Conservation (phyloP, 2,113 vertebrate genomes). For the Carassius auratus region DNA sequence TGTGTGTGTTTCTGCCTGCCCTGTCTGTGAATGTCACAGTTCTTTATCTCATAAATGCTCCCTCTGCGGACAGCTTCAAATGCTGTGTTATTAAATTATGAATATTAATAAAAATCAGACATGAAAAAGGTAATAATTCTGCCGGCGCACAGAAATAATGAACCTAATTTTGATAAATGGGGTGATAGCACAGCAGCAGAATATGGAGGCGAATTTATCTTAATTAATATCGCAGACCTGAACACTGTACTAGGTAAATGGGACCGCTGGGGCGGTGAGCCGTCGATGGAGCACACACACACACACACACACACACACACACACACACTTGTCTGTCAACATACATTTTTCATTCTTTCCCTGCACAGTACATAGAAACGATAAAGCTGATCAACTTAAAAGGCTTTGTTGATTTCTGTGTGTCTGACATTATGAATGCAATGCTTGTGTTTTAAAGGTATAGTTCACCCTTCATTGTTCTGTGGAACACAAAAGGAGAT, state of each 20-base stretch:
- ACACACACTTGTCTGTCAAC: constrained; percentile 47
- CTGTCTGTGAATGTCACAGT: constrained; percentile 65
- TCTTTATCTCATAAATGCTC: constrained; percentile 71
- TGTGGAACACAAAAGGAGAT: not conserved
- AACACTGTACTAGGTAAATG: constrained; percentile 84
- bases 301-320: constrained; percentile 38
- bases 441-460: not conserved
- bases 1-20: constrained; percentile 29
- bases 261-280: constrained; percentile 72
- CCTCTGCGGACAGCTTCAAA: constrained; percentile 65
- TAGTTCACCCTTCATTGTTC: not conserved
- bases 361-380: constrained; percentile 35
- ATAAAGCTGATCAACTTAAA: constrained; percentile 25
- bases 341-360: constrained; percentile 50
- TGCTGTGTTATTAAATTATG: constrained; percentile 97
- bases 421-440: not conserved
- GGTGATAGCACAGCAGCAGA: constrained; percentile 82
- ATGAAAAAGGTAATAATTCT: constrained; percentile 93
- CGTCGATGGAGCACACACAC: constrained; percentile 40
- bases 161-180: constrained; percentile 96
- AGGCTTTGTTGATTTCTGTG: not conserved
- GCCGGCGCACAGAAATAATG: constrained; percentile 91
- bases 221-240: constrained; percentile 95
- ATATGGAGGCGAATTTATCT: constrained; percentile 95
- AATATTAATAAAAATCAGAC: constrained; percentile 97